Percentiles rank a stretch among this genome's conserved stretches.
Conservation (phyloP, 2,888 invertebrate species). For the Drosophila sordidula region DNA sequence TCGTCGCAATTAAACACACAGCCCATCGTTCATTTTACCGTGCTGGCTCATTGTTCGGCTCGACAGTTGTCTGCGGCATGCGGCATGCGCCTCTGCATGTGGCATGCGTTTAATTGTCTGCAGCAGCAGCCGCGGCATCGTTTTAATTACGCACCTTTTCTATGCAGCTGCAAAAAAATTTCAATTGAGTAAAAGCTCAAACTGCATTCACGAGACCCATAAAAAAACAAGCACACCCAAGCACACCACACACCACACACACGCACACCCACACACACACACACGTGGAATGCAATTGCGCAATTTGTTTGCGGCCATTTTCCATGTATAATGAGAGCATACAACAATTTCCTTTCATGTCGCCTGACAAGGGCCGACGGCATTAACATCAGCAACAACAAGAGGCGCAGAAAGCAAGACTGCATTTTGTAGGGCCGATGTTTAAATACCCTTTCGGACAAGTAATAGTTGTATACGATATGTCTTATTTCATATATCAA, state of each 20-base stretch:
- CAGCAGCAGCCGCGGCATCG: conserved; percentile 50
- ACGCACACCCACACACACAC: background rate
- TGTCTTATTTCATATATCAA: no score
- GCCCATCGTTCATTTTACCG: conserved; percentile 62
- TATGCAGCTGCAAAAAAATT: conserved; percentile 46
- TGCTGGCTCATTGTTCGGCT: conserved; percentile 32
- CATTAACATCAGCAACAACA: conserved; percentile 31
- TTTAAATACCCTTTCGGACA: background rate
- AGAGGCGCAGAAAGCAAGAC: background rate
- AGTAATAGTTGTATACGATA: no score
- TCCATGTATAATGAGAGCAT: conserved; percentile 54
- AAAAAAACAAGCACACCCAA: conserved; percentile 13
- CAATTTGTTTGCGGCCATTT: conserved; percentile 60
- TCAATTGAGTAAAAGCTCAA: conserved; percentile 67
- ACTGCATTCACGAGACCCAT: conserved; percentile 35
- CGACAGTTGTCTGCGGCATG: conserved; percentile 11
- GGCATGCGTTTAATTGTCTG: conserved; percentile 77
- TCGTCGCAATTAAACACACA: conserved; percentile 61
- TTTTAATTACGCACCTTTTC: conserved; percentile 78
- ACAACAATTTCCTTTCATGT: conserved; percentile 64
- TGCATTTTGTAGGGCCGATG: background rate
- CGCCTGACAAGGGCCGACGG: conserved; percentile 39
- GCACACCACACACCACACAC: background rate
- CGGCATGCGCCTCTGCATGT: conserved; percentile 28
- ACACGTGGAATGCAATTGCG: conserved; percentile 30